phyloP scores from a whole-genome alignment of 1,140 invertebrate species.

The Drosophila eugracilis region DNA sequence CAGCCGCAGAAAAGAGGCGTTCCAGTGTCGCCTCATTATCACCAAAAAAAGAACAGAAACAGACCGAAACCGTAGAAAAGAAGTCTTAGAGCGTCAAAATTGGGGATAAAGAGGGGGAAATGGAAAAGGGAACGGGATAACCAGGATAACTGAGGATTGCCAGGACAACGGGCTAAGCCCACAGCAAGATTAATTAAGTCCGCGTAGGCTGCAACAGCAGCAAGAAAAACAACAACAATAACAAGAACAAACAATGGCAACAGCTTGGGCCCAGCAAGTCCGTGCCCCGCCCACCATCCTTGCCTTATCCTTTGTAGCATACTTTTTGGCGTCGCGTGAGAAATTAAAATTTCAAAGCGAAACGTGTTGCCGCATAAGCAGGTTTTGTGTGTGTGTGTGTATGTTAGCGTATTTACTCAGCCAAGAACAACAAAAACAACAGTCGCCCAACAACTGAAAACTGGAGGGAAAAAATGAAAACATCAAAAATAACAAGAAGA shows the following conservation, averaged over 20 bases:
- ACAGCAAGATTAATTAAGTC: slow-evolving; percentile 79
- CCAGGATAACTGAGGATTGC: slow-evolving; percentile 42
- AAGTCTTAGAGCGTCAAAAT: slow-evolving; percentile 48
- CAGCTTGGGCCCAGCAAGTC: slow-evolving; percentile 1
- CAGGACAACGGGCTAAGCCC: slow-evolving; percentile 71
- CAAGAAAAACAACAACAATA: slow-evolving; percentile 34
- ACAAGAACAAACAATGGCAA: slow-evolving; percentile 9
- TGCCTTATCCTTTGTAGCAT: slow-evolving; percentile 51
- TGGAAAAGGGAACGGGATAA: slow-evolving; percentile 8
- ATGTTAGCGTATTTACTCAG: slow-evolving; percentile 51
- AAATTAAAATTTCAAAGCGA: slow-evolving; percentile 81
- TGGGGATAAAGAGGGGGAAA: not conserved
- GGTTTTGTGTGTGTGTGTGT: slow-evolving; percentile 25
- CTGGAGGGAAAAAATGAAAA: slow-evolving; percentile 20
- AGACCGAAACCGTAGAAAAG: slow-evolving; percentile 14
- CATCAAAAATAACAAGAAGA: slow-evolving; percentile 50
- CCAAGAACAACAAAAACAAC: slow-evolving; percentile 50
- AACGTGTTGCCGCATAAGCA: slow-evolving; percentile 58
- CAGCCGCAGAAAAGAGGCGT: slow-evolving; percentile 26
- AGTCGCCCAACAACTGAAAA: slow-evolving; percentile 18
- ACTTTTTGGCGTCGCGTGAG: slow-evolving; percentile 74
- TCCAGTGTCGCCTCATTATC: slow-evolving; percentile 39
- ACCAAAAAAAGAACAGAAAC: slow-evolving; percentile 31
- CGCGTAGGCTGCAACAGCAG: slow-evolving; percentile 47
- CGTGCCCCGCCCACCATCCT: slow-evolving; percentile 16